Conservation (phyloP, 2,113 vertebrate genomes). For the Gorsachius goisagi region DNA sequence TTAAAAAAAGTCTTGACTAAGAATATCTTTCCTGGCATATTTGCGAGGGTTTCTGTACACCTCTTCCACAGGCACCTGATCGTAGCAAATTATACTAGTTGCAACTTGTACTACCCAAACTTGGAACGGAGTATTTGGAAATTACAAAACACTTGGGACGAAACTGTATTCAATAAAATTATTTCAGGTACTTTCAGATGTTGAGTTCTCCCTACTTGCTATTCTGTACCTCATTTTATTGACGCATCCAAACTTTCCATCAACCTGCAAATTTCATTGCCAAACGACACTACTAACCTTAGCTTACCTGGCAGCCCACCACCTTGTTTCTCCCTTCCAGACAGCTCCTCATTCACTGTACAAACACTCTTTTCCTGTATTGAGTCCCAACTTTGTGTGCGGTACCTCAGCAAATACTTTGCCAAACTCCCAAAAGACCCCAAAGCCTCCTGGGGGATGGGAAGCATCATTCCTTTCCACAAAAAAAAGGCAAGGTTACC, state of each 20-base stretch:
- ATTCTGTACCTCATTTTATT: neutral
- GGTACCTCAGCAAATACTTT: neutral
- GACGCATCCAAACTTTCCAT: neutral
- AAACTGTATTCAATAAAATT: neutral
- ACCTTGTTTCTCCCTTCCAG: neutral
- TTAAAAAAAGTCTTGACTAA: neutral
- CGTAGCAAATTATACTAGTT: neutral
- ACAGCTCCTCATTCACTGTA: neutral
- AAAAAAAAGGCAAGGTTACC: neutral
- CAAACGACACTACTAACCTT: too few relatives aligned
- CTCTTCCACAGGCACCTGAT: neutral
- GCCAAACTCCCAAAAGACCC: neutral
- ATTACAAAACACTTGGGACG: neutral
- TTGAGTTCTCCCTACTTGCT: neutral
- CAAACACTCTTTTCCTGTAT: neutral
- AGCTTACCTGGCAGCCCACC: neutral
- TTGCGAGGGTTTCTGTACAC: fast-evolving
- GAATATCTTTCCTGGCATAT: neutral
- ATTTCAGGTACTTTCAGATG: neutral
- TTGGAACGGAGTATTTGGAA: neutral
- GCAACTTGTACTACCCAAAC: neutral
- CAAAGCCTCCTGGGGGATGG: neutral
- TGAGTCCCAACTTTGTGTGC: neutral
- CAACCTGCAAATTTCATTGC: neutral
- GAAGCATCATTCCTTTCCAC: neutral